Percentiles rank a stretch among this genome's conserved stretches.
phyloP scores from a whole-genome alignment of 1,140 invertebrate species.

The Cyrtorhinus lividipennis region DNA sequence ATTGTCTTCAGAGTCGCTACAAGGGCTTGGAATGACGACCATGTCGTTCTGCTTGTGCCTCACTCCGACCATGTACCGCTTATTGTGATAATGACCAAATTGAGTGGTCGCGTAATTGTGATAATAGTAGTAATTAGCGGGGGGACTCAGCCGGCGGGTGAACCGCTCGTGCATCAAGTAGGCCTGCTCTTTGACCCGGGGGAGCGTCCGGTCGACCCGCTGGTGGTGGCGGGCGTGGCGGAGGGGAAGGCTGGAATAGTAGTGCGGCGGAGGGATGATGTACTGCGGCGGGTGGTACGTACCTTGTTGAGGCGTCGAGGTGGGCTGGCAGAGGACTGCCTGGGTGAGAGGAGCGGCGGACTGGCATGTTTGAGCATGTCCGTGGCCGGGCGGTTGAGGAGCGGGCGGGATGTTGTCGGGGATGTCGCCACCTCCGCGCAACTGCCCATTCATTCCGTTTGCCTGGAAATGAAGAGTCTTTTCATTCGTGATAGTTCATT shows the following conservation, averaged over 20 bases:
- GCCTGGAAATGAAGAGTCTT: conserved; percentile 4
- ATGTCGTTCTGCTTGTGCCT: conserved; percentile 9
- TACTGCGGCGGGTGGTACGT: conserved; percentile 10
- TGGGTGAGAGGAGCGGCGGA: not conserved
- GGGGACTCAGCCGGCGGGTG: not conserved
- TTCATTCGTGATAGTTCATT: no score
- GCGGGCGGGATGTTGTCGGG: conserved; percentile 9
- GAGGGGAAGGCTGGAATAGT: conserved; percentile 17
- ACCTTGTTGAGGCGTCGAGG: conserved; percentile 11
- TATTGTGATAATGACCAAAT: not conserved
- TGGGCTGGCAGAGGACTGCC: conserved; percentile 17
- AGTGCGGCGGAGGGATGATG: conserved; percentile 5
- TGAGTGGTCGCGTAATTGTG: conserved; percentile 2
- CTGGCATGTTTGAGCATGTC: not conserved
- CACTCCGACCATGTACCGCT: not conserved
- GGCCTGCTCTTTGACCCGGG: conserved; percentile 7
- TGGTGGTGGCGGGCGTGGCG: conserved; percentile 4
- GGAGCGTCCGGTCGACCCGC: conserved; percentile 10
- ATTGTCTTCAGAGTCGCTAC: conserved; percentile 11
- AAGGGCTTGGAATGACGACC: conserved; percentile 7
- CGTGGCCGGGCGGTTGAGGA: not conserved
- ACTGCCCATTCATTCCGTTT: conserved; percentile 12
- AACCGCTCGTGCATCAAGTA: conserved; percentile 9
- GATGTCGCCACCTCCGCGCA: not conserved
- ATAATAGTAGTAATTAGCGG: not conserved